Conservation (phyloP, 2,888 invertebrate species). For the Oconnorella tubifera region DNA sequence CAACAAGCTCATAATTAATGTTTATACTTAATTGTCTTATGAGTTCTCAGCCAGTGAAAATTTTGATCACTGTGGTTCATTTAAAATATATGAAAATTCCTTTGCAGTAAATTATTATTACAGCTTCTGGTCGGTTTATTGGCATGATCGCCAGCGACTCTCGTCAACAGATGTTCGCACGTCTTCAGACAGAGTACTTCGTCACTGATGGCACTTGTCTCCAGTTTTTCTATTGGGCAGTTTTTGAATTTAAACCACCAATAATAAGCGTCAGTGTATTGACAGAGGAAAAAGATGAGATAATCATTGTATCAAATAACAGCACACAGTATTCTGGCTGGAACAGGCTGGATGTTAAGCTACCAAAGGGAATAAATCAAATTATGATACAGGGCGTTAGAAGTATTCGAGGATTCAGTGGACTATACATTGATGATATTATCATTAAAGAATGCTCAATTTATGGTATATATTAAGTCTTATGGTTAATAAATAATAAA, state of each 20-base stretch:
- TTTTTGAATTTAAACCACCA: not conserved
- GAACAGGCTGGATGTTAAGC: not conserved
- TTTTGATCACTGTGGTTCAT: too few relatives aligned
- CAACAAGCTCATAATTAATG: too few relatives aligned
- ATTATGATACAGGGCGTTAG: not conserved
- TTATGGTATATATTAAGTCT: not conserved
- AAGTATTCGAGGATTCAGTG: not conserved
- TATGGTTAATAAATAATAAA: not conserved
- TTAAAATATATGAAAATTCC: too few relatives aligned
- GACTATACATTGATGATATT: not conserved
- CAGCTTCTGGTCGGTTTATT: too few relatives aligned
- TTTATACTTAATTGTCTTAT: too few relatives aligned
- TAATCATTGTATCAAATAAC: not conserved
- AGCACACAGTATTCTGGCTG: not conserved
- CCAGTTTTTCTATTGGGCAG: not conserved
- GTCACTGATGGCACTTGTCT: not conserved
- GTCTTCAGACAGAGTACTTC: not conserved
- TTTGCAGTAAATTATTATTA: too few relatives aligned
- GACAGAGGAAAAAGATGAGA: not conserved
- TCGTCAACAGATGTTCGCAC: not conserved
- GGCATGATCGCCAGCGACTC: not conserved
- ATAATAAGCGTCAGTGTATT: not conserved
- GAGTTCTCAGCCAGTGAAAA: too few relatives aligned
- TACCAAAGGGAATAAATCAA: not conserved
- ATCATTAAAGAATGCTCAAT: not conserved